Evolutionary conservation across 2,113 vertebrate species (phyloP), one percentile per base, ranked within the genome.

Genomic region (Crotophaga sulcirostris): DNA sequence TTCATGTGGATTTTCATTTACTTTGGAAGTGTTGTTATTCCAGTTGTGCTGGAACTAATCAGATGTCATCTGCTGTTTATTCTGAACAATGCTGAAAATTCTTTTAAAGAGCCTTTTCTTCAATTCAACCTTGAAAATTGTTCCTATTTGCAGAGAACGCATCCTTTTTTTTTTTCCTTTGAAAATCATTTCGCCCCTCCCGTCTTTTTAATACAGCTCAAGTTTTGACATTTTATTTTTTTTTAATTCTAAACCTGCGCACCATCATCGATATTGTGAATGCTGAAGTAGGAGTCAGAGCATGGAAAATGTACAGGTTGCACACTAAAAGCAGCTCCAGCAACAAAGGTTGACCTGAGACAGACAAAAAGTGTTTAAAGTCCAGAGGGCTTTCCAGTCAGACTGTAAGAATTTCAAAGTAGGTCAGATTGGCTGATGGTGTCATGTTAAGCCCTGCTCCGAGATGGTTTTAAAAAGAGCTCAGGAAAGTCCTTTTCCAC

Each of bases 351-450:
- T 79, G 68, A 63, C 40, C 60, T 31, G 38, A 94, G 64, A 87
- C 36, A 72, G 31, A 54, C 67, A 47, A 81, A 72, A 73, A 67
- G n/a, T 19, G 18, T 74, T 62, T 80, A 2, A 82, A 85, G 36
- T 89, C 88, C 77, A 89, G 70, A 88, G 76, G 68, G 62, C 47
- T 90, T 94, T 92, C 77, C 70, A 83, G 56, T 63, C 86, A 51
- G 54, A 60, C 51, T 40, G n/a, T 13, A 67, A 59, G 47, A 75
- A 88, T 64, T 93, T 70, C 87, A 74, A 93, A 96, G 94, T 81
- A 93, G 96, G 93, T 95, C 91, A 96, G 79, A 31, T 31, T 55
- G 69, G 86, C 84, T 87, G 86, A 96, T 33, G 38, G 59, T 76
- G 44, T 82, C 56, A 56, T 3, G 1, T 66, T 78, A 89, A 95